Conservation (phyloP, 2,113 vertebrate genomes). For the Eulacestoma nigropectus region DNA sequence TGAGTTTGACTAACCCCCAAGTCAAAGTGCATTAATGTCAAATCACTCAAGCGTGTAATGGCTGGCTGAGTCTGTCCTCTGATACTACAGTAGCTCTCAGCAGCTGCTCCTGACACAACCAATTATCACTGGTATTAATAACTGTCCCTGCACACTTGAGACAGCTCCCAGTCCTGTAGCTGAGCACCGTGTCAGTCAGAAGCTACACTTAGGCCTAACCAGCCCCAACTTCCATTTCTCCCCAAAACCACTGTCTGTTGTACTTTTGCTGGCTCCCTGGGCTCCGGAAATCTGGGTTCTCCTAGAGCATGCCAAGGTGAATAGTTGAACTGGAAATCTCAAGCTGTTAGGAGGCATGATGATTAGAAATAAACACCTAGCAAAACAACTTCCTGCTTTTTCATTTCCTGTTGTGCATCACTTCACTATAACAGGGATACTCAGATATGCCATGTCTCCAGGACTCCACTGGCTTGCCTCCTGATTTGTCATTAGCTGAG, state of each 20-base stretch:
- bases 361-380: background rate
- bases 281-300: background rate
- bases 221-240: background rate
- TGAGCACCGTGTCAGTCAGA: background rate
- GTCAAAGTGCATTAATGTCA: slow-evolving; percentile 38
- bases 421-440: background rate
- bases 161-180: background rate
- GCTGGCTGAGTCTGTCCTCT: background rate
- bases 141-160: background rate
- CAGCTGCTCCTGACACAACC: slow-evolving; percentile 51
- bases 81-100: background rate
- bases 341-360: background rate
- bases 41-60: background rate
- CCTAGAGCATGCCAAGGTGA: background rate
- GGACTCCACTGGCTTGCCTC: background rate
- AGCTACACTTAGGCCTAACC: background rate
- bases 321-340: background rate
- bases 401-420: background rate
- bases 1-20: slow-evolving; percentile 18
- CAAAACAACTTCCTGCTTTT: background rate
- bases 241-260: background rate
- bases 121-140: background rate
- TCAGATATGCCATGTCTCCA: background rate
- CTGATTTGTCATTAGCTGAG: accelerated
- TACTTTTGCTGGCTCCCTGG: background rate